phyloP scores from a whole-genome alignment of 2,797 vertebrate genomes.

The Calcarius lapponicus region DNA sequence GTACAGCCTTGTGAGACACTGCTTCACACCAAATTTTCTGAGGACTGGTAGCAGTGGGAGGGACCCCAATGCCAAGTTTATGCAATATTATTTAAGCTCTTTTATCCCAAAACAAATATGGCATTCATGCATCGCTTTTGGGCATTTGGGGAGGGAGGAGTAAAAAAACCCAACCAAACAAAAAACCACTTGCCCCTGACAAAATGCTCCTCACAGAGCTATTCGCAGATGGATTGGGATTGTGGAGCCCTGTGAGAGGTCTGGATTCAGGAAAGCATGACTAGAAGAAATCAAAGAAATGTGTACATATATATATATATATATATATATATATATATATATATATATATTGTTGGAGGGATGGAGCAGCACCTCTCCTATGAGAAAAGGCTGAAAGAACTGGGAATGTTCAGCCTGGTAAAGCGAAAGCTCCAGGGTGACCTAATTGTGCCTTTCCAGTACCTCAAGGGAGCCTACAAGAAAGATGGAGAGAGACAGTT shows the following conservation, averaged over 20 bases:
- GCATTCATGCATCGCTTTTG: neutral
- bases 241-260: fast-evolving
- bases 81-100: neutral
- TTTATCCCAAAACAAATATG: neutral
- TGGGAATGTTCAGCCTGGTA: neutral
- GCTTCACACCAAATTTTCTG: neutral
- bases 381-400: neutral
- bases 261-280: neutral
- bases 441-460: neutral
- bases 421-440: neutral
- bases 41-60: neutral
- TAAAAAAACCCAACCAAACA: neutral
- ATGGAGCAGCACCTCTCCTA: no score
- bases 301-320: no score
- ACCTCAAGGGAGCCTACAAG: neutral
- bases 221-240: no score
- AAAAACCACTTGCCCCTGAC: neutral
- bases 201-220: neutral
- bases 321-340: no score
- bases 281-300: neutral
- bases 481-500: neutral
- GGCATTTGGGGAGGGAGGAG: neutral
- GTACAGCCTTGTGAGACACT: fast-evolving
- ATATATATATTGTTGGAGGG: no score
- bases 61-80: no score